phyloP scores from a whole-genome alignment of 2,888 invertebrate species.

The Eilema depressum region DNA sequence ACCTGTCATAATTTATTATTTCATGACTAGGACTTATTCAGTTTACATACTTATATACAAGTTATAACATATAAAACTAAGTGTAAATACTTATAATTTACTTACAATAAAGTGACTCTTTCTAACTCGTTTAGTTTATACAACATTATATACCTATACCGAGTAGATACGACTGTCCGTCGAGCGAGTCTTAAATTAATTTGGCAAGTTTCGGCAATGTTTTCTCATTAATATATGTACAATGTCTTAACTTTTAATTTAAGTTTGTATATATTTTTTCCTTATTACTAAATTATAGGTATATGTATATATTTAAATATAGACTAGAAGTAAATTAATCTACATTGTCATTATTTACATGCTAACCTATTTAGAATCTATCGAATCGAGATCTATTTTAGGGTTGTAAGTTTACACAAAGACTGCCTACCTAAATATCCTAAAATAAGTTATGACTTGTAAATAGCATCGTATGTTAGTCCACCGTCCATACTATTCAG shows the following conservation, averaged over 20 bases:
- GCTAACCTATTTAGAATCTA: neutral
- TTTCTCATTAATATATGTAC: conserved; percentile 12
- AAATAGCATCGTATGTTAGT: neutral
- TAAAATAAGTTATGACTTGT: conserved; percentile 5
- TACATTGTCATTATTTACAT: conserved; percentile 10
- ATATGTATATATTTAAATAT: neutral
- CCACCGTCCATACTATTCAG: conserved; percentile 12
- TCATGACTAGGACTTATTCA: neutral
- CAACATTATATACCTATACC: neutral
- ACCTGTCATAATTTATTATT: neutral
- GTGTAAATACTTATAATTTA: neutral
- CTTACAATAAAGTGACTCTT: conserved; percentile 6
- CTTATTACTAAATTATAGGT: neutral
- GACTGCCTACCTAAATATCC: neutral
- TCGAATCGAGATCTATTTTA: conserved; percentile 17
- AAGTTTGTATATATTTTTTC: neutral
- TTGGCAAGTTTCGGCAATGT: conserved; percentile 7
- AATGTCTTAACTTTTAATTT: neutral
- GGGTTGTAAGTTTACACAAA: neutral
- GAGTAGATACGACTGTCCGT: conserved; percentile 9
- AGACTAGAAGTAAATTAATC: neutral
- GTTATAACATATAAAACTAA: neutral
- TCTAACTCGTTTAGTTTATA: conserved; percentile 6
- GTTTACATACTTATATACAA: neutral
- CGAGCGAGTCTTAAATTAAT: conserved; percentile 13